phyloP scores from a whole-genome alignment of 2,888 invertebrate species.

The Drosophila peninsularis region DNA sequence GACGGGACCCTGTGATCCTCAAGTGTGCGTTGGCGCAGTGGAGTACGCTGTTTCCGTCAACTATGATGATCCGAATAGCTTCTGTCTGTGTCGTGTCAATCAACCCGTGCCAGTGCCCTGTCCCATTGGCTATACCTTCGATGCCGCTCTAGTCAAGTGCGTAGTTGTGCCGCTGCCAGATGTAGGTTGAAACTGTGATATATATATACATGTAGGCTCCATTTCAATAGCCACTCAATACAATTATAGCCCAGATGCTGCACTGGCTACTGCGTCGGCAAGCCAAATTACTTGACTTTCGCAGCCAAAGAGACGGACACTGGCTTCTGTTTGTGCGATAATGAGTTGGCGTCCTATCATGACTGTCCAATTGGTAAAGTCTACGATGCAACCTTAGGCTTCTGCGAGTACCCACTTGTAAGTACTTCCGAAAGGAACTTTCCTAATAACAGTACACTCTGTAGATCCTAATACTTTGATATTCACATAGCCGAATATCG shows the following conservation, averaged over 20 bases:
- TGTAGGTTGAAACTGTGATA: slow-evolving; percentile 44
- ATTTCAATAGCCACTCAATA: background rate
- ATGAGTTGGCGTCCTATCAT: slow-evolving; percentile 36
- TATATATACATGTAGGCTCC: too few species aligned
- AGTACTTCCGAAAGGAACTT: background rate
- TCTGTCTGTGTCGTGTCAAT: slow-evolving; percentile 72
- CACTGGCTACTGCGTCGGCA: slow-evolving; percentile 46
- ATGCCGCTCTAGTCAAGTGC: slow-evolving; percentile 28
- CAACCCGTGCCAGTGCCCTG: slow-evolving; percentile 63
- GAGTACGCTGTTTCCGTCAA: slow-evolving; percentile 56
- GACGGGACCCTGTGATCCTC: slow-evolving; percentile 77
- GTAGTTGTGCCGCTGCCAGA: slow-evolving; percentile 42
- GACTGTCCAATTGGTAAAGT: slow-evolving; percentile 42
- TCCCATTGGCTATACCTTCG: slow-evolving; percentile 69
- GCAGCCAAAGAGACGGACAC: slow-evolving; percentile 42
- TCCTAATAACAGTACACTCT: too few species aligned
- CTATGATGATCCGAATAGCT: slow-evolving; percentile 63
- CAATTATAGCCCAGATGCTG: slow-evolving; percentile 66
- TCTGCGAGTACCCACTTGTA: slow-evolving; percentile 29
- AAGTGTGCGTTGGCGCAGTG: slow-evolving; percentile 36
- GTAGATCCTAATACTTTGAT: background rate
- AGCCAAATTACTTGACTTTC: slow-evolving; percentile 34
- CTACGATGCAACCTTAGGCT: slow-evolving; percentile 21
- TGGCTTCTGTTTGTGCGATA: slow-evolving; percentile 69
- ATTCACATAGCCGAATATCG: background rate